Base-by-base conservation (phyloP, 2,113 vertebrate species). In the Elephas maximus region DNA sequence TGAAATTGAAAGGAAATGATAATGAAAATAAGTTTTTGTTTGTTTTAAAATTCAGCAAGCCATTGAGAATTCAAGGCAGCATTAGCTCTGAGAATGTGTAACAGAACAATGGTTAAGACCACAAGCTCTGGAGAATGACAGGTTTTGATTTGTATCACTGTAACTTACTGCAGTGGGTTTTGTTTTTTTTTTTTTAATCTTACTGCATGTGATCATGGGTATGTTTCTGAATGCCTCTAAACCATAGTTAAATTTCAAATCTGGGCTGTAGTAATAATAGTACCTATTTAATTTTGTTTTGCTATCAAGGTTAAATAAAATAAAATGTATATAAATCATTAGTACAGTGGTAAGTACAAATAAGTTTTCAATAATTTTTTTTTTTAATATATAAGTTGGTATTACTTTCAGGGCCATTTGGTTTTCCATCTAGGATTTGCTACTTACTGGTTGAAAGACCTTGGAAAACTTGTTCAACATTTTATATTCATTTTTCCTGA, bases 1-100 rank as follows among this genome's bases (percentile, higher is more conserved):
- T 85, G 73, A 95, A 95, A 90, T 88, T 88, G 85, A 95, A 87
- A 67, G 37, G 21, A 95, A 91, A 90, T 90, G 44, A 95, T 83
- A 93, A 92, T 21, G 21, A 28, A 93, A 74, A 88, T 3, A 45
- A 96, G 80, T 90, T 87, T 57, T 57, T 5, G 7, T 48, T 48
- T 60, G 3, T 83, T 60, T 91, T 71, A 76, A 93, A 97, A 85
- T 95, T 91, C 60, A 84, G 6, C 10, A 93, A 95, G 80, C 83
- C 21, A 67, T 21, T 92, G 51, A 92, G 33, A 95, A 93, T 78
- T 92, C 73, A 92, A 90, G 18, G 30, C 4, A 74, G 5, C 21
- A 51, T 57, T 90, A 71, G 88, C 86, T 45, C 77, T 24, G 26
- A 89, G 51, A 86, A 41, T 69, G 8, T 89, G 23, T 48, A 82